phyloP scores from a whole-genome alignment of 2,888 invertebrate species.

The Seira ritae region DNA sequence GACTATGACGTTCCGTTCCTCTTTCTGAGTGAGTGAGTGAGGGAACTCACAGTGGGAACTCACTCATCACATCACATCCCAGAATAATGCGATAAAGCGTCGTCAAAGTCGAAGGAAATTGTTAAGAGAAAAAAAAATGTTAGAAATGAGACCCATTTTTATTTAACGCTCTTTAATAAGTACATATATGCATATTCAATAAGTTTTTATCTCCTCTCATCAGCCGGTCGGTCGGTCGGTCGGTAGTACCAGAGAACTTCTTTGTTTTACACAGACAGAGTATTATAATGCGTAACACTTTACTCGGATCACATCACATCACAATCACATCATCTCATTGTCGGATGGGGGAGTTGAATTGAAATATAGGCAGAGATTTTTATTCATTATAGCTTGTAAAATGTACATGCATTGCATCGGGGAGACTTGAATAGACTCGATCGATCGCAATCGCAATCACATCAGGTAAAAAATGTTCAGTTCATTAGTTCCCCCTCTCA shows the following conservation, averaged over 20 bases:
- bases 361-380: too few relatives aligned
- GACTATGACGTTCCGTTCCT: too few relatives aligned
- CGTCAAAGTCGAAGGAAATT: constrained; percentile 55
- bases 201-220: constrained; percentile 49
- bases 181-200: constrained; percentile 23
- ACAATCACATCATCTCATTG: too few relatives aligned
- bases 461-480: background rate
- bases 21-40: too few relatives aligned
- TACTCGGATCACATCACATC: too few relatives aligned
- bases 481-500: background rate
- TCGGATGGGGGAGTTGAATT: background rate
- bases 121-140: constrained; percentile 48
- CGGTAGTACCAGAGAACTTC: too few relatives aligned
- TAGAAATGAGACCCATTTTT: constrained; percentile 48
- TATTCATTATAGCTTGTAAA: too few relatives aligned
- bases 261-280: constrained; percentile 28
- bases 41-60: constrained; percentile 63
- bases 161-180: constrained; percentile 18
- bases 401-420: too few relatives aligned
- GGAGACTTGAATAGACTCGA: too few relatives aligned
- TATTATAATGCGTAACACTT: constrained; percentile 36
- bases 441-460: too few relatives aligned
- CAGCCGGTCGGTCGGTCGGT: too few relatives aligned
- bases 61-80: too few relatives aligned
- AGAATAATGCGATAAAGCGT: constrained; percentile 59